A percentile compares a stretch with the other conserved stretches of the same genome.
Conservation (phyloP, 2,797 vertebrate species). For the Myotis pilosus region DNA sequence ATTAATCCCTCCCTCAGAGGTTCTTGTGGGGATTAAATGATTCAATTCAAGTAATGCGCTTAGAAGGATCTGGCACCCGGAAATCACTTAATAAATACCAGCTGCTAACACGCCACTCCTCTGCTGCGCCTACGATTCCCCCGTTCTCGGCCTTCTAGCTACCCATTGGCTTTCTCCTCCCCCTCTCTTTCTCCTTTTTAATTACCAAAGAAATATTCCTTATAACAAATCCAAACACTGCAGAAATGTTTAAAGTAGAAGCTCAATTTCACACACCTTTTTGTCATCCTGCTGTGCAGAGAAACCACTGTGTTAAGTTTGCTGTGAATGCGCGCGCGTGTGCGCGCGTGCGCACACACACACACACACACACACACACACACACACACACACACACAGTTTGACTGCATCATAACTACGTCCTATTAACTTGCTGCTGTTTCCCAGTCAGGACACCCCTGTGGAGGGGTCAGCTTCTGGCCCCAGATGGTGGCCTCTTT, state of each 20-base stretch:
- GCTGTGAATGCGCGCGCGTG: too few species aligned
- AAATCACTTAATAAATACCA: conserved; percentile 37
- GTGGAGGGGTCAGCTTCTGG: not conserved
- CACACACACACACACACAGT: not conserved
- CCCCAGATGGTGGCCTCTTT: not conserved
- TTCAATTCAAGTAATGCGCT: not conserved
- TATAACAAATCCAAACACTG: not conserved
- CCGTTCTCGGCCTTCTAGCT: not conserved
- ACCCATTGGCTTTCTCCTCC: not conserved
- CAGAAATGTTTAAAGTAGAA: not conserved
- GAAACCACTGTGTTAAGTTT: not conserved
- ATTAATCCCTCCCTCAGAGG: not conserved
- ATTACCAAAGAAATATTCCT: not conserved
- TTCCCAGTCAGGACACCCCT: not conserved
- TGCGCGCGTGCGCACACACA: too few species aligned
- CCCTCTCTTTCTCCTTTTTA: not conserved
- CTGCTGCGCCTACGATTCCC: not conserved
- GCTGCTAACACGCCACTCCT: not conserved
- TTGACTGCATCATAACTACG: not conserved
- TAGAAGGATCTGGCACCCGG: not conserved
- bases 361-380: not conserved
- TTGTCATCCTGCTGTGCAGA: not conserved
- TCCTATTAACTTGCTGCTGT: not conserved
- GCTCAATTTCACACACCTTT: not conserved
- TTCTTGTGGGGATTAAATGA: not conserved